These are phyloP conservation scores for Strigops habroptila DNA, from an alignment of 2,113 vertebrate genomes.

Conservation along the genomic window DNA sequence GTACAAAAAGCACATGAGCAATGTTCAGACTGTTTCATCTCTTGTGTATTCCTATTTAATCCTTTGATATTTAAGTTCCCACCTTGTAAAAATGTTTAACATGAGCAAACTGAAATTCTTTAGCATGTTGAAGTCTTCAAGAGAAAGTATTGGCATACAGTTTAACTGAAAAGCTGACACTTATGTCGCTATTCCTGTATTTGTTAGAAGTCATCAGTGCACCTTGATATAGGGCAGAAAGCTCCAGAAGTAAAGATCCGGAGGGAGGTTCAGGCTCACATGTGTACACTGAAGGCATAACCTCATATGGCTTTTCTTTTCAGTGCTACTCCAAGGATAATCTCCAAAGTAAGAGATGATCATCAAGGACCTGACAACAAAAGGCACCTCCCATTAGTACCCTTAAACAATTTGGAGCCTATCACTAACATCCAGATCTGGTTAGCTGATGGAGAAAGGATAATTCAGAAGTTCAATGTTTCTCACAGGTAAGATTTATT, in stretches of 20 bases:
- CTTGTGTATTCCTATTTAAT: not conserved
- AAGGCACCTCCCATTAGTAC: constrained; percentile 78
- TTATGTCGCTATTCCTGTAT: not conserved
- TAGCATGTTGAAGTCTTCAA: not conserved
- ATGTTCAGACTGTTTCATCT: not conserved
- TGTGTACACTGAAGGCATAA: not conserved
- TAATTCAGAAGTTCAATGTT: constrained; percentile 92
- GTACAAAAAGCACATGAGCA: not conserved
- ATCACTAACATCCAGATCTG: constrained; percentile 92
- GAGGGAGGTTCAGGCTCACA: not conserved
- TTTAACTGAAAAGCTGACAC: not conserved
- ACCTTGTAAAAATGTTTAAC: not conserved
- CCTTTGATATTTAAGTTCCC: not conserved
- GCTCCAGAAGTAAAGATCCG: not conserved
- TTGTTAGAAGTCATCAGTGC: not conserved
- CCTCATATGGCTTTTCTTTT: not conserved
- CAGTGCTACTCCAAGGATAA: constrained; percentile 89
- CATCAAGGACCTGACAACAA: constrained; percentile 75
- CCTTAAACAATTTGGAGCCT: constrained; percentile 85
- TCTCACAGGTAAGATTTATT: constrained; percentile 83
- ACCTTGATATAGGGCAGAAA: not conserved
- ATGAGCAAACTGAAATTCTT: not conserved
- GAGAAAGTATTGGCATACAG: not conserved
- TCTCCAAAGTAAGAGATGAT: constrained; percentile 82
- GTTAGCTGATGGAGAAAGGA: constrained; percentile 90